These are phyloP conservation scores for Diplazon laetatorius DNA, from an alignment of 2,888 invertebrate genomes.

Conservation along the genomic window DNA sequence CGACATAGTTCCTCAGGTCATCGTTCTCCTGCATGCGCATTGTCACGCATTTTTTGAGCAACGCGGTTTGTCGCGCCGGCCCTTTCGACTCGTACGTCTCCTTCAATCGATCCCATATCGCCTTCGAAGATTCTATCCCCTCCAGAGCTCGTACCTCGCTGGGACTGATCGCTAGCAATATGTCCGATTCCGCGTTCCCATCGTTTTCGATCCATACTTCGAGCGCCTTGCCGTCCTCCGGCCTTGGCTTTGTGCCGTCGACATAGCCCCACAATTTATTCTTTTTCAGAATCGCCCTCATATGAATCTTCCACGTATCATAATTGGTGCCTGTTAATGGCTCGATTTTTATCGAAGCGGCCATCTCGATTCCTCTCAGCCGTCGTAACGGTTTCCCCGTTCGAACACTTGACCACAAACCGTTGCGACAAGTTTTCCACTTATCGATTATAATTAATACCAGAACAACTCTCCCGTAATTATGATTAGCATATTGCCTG, in stretches of 20 bases:
- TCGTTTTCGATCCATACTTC: no score
- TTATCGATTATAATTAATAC: background rate
- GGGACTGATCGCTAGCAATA: conserved; percentile 35
- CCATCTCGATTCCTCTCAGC: background rate
- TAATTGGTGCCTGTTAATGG: conserved; percentile 51
- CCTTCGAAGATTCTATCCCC: conserved; percentile 42
- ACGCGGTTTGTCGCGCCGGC: conserved; percentile 54
- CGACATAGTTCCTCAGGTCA: conserved; percentile 57
- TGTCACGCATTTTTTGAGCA: conserved; percentile 58
- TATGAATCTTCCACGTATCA: conserved; percentile 61
- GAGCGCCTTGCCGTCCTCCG: background rate
- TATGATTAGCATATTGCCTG: no score
- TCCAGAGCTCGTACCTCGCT: conserved; percentile 52
- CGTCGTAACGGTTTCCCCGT: no score
- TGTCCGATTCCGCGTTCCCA: no score
- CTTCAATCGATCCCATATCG: conserved; percentile 61
- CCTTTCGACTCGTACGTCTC: conserved; percentile 53
- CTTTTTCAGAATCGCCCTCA: conserved; percentile 59
- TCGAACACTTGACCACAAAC: no score
- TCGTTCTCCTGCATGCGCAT: conserved; percentile 57
- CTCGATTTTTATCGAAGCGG: conserved; percentile 17
- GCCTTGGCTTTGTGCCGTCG: background rate
- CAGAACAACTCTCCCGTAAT: no score
- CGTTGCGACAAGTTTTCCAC: background rate
- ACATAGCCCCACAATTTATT: conserved; percentile 66